These are phyloP conservation scores for Poecile atricapillus DNA, from an alignment of 2,113 vertebrate genomes.

Conservation along the genomic window DNA sequence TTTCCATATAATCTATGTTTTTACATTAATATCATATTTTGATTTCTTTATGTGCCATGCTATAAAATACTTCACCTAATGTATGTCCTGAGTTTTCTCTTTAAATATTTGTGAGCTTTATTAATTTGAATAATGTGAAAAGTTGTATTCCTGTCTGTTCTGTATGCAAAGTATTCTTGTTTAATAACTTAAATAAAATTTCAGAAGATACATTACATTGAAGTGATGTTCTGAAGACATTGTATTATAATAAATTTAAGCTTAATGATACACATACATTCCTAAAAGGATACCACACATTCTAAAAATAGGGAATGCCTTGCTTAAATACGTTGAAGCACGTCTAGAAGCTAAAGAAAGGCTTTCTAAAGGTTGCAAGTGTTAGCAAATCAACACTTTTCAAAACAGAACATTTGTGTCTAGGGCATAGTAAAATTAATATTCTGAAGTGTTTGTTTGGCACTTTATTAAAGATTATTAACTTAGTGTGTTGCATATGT, in stretches of 20 bases:
- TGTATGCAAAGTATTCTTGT: not conserved
- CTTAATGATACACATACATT: not conserved
- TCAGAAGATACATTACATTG: not conserved
- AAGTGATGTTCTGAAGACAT: not conserved
- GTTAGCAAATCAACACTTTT: not conserved
- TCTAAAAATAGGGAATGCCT: not conserved
- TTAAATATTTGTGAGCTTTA: not conserved
- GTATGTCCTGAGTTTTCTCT: not conserved
- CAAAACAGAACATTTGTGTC: not conserved
- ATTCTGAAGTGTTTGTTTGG: not conserved
- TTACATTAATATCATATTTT: not conserved
- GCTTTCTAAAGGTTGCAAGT: not conserved
- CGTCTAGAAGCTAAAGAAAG: not conserved
- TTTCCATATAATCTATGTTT: not conserved
- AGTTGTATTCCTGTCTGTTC: not conserved
- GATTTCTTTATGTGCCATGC: not conserved
- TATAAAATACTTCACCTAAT: not conserved
- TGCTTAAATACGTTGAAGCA: not conserved
- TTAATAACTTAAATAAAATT: not conserved
- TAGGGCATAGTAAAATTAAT: not conserved
- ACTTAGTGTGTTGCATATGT: not conserved
- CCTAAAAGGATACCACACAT: not conserved
- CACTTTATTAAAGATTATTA: not conserved
- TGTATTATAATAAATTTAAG: not conserved
- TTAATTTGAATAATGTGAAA: not conserved